A percentile compares a stretch with the other conserved stretches of the same genome.
phyloP scores from a whole-genome alignment of 2,888 invertebrate genomes.

The Chouioia cunea region DNA sequence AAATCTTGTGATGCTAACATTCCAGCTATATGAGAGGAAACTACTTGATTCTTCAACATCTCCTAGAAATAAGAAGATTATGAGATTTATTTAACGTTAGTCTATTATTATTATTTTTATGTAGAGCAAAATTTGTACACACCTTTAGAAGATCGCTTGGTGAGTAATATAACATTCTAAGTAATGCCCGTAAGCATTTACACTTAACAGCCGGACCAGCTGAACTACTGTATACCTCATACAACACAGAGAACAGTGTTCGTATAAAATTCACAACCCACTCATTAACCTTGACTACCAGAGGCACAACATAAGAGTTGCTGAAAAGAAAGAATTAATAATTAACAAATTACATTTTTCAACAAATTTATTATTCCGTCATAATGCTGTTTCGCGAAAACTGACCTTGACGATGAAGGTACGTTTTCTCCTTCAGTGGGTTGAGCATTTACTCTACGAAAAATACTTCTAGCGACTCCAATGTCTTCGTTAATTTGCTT shows the following conservation, averaged over 20 bases:
- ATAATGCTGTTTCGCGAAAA: neutral
- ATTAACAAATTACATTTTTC: conserved; percentile 4
- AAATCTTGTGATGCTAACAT: conserved; percentile 98
- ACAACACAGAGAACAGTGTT: conserved; percentile 92
- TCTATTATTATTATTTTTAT: neutral
- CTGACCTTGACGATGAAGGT: conserved; percentile 63
- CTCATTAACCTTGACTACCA: conserved; percentile 66
- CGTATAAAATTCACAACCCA: conserved; percentile 73
- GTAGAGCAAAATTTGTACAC: conserved; percentile 33
- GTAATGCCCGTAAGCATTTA: conserved; percentile 94
- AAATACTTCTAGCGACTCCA: conserved; percentile 92
- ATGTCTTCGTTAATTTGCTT: conserved; percentile 99
- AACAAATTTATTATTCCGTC: neutral
- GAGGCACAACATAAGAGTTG: conserved; percentile 65
- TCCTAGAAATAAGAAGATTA: conserved; percentile 58
- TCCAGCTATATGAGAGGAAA: conserved; percentile 96
- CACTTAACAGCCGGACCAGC: conserved; percentile 98
- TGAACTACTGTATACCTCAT: conserved; percentile 98
- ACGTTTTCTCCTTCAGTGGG: conserved; percentile 68
- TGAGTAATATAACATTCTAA: conserved; percentile 97
- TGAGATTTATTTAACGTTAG: neutral
- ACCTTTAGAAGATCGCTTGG: conserved; percentile 86
- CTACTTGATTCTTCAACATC: conserved; percentile 79
- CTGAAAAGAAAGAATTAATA: conserved; percentile 51
- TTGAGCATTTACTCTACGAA: conserved; percentile 81